phyloP scores from a whole-genome alignment of 92 coral and sea anemone species.

The Epizoanthus scotinus region DNA sequence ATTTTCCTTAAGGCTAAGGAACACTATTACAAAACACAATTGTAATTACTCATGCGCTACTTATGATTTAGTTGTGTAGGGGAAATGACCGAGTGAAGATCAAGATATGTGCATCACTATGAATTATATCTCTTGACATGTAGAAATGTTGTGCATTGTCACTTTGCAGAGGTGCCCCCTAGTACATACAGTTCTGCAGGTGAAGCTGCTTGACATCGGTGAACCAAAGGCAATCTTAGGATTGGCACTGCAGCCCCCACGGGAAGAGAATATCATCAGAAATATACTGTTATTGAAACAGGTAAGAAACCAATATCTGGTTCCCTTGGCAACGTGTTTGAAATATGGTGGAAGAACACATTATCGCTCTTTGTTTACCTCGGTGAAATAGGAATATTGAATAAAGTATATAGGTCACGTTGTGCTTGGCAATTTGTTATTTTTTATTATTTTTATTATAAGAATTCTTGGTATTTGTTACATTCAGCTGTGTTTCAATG shows the following conservation, averaged over 20 bases:
- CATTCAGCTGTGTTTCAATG: not conserved
- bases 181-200: slow-evolving; percentile 84
- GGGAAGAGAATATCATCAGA: slow-evolving; percentile 85
- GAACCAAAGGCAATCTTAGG: slow-evolving; percentile 90
- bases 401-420: not conserved
- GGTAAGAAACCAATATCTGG: slow-evolving; percentile 37
- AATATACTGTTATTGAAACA: slow-evolving; percentile 87
- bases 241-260: slow-evolving; percentile 95
- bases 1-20: not conserved
- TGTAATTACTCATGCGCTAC: not conserved
- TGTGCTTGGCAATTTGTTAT: not conserved
- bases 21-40: not conserved
- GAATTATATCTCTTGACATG: not conserved
- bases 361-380: too few species aligned
- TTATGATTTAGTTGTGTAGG: too few species aligned
- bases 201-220: slow-evolving; percentile 89
- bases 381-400: too few species aligned
- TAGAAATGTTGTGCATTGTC: not conserved
- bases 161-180: slow-evolving; percentile 81
- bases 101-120: not conserved
- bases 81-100: too few species aligned
- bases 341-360: too few species aligned
- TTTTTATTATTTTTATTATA: too few species aligned
- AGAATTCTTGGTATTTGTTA: not conserved
- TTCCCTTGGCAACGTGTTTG: too few species aligned